phyloP scores from a whole-genome alignment of 2,113 vertebrate species.

The Catharus bicknelli region DNA sequence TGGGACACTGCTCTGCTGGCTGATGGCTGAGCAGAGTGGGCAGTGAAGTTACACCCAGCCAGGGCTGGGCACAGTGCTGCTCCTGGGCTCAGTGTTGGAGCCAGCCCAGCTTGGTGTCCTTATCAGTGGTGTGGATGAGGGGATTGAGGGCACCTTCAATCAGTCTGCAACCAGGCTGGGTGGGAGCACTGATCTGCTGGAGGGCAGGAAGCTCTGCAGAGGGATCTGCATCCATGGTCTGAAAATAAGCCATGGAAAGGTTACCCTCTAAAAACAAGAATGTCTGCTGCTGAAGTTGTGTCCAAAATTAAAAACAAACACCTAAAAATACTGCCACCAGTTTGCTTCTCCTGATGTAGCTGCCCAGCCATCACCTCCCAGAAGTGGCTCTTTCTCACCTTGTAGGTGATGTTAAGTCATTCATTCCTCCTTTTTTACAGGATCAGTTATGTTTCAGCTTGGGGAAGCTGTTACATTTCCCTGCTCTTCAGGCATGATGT shows the following conservation, averaged over 20 bases:
- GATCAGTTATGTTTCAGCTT: not conserved
- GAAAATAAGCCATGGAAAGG: slow-evolving; percentile 9
- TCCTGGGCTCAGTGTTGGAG: not conserved
- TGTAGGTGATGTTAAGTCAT: not conserved
- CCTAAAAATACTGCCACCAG: not conserved
- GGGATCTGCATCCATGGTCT: not conserved
- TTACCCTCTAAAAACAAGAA: slow-evolving; percentile 25
- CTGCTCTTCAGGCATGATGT: not conserved
- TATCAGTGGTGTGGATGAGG: accelerated
- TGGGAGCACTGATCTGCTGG: not conserved
- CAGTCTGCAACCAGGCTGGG: not conserved
- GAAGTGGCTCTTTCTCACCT: not conserved
- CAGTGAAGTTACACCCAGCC: not conserved
- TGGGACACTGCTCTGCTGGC: not conserved
- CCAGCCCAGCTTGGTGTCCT: not conserved
- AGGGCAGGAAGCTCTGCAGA: not conserved
- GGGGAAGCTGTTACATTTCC: not conserved
- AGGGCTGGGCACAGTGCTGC: not conserved
- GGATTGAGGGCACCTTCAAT: not conserved
- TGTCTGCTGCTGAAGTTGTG: not conserved
- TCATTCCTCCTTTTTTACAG: not conserved
- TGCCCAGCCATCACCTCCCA: not conserved
- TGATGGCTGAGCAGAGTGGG: accelerated
- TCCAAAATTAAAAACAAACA: slow-evolving; percentile 39
- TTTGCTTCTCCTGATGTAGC: not conserved